Evolutionary conservation across 2,797 vertebrate species (phyloP), one percentile per base, ranked within the genome.

Genomic region (Erpetoichthys calabaricus): DNA sequence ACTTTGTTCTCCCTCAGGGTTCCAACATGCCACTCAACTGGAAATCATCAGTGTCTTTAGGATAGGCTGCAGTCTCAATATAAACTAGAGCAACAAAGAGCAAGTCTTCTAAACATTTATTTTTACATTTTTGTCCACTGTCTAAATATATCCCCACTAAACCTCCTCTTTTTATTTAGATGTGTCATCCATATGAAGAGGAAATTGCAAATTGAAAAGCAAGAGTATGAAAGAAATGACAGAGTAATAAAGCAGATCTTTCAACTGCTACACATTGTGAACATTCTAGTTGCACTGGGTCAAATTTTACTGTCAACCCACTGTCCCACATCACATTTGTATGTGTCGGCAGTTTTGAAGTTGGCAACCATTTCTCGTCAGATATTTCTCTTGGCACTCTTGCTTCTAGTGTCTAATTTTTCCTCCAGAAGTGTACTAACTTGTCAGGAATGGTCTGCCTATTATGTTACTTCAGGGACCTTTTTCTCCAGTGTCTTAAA

Each of bases 171-270:
- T 9, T 6, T 6, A 51, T 25, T 51, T n/a, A 62, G 51, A 44
- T 68, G 25, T 25, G 68, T 74, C 50, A 46, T 69, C 69, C 70
- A 71, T 60, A 67, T 78, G 74, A 73, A 75, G 71, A 76, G 74
- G 75, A 80, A 81, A 79, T 78, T 72, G 72, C 73, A 75, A 52
- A 63, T 70, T 77, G 73, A 69, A 73, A 75, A 73, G 68, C 74
- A 65, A 70, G 63, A 65, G 70, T 57, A 52, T 0, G 0, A 72
- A 67, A 70, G 55, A 77, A 68, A 71, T 79, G 73, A 68, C 8
- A 1, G 64, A 63, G 60, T 66, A 74, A 77, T 77, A 73, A 76
- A 80, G 56, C 72, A 79, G 75, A 67, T 67, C 68, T 75, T 71
- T 74, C 68, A 72, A 64, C 67, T 70, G 62, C 72, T 64, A 65